Base-by-base conservation (phyloP, 2,888 invertebrate genomes). In the Caenorhabditis sp. region DNA sequence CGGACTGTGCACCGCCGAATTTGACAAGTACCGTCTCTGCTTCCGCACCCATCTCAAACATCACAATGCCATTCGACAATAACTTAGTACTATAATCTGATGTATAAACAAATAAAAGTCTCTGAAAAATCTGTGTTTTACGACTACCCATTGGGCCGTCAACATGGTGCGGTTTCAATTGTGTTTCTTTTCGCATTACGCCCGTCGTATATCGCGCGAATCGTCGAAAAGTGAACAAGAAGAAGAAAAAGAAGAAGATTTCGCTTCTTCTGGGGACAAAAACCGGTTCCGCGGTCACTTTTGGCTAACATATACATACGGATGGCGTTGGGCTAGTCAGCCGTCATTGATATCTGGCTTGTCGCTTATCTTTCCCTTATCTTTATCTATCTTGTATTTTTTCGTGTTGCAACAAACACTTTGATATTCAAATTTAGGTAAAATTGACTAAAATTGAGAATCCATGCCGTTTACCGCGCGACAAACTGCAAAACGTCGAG, bases 11-110 rank as follows among this genome's bases (percentile, higher is more conserved):
- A 77, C 79, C 8, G 22, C 61, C 5, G 85, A 85, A 62, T 85
- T 85, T 65, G 85, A 85, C 60, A 85, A 85, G 60, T 84, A 82
- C 53, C 82, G 85, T 3, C 62, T 80, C 2, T 85, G 85, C 51
- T 85, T 85, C 72, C 74, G 84, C 24, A 82, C 84, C 22, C 82
- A 81, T 67, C 61, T 85, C 22, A 80, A 85, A 22, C 85, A 85
- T 44, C 72, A 85, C 53, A 70, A 72, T 2, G 74, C 76, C n/a
- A 83, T 83, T 62, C 69, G 83, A 1, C 53, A 32, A n/a, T 72
- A 26, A 53, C 18, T 28, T 15, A 28, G 32, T 6, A 32, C 9
- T 9, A 4, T 32, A 32, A 9, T 9, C n/a, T n/a, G n/a, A n/a
- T n/a, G n/a, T n/a, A n/a, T n/a, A n/a, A n/a, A n/a, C n/a, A n/a